Percentiles rank a stretch among this genome's conserved stretches.
Conservation (phyloP, 30 jellyfish, hydroid and myxozoan species). For the Mastigias papua region DNA sequence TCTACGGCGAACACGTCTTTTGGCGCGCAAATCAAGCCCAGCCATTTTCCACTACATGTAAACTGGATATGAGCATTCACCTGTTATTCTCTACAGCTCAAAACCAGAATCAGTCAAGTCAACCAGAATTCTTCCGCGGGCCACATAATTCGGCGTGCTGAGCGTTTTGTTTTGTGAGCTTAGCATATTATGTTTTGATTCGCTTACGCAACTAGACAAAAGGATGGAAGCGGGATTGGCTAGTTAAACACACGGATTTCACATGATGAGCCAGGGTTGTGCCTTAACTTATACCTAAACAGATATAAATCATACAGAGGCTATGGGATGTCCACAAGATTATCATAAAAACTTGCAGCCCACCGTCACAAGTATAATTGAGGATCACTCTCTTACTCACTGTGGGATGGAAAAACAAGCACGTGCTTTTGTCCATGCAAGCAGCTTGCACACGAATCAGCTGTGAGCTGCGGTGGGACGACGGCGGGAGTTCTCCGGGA, state of each 20-base stretch:
- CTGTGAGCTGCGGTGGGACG: not conserved
- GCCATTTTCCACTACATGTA: conserved; percentile 36
- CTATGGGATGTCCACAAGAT: not conserved
- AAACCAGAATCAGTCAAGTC: not conserved
- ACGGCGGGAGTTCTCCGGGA: not conserved
- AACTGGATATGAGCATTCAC: not conserved
- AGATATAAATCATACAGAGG: conserved; percentile 3
- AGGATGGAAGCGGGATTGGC: conserved; percentile 39
- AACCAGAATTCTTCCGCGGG: conserved; percentile 5
- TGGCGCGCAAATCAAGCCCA: conserved; percentile 5
- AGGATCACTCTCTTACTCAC: not conserved
- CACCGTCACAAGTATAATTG: not conserved
- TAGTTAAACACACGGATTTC: conserved; percentile 52
- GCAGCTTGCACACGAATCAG: not conserved
- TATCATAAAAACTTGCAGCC: not conserved
- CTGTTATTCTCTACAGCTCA: not conserved
- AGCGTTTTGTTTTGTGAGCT: conserved; percentile 36
- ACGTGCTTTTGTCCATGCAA: not conserved
- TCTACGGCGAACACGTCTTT: conserved; percentile 35
- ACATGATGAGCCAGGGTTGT: conserved; percentile 52
- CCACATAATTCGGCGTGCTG: conserved; percentile 62
- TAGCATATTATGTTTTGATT: conserved; percentile 30
- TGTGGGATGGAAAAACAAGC: not conserved
- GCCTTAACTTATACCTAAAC: conserved; percentile 34
- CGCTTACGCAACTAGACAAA: conserved; percentile 65